These are phyloP conservation scores for Bombus breviceps DNA, from an alignment of 1,140 invertebrate species.

Conservation along the genomic window DNA sequence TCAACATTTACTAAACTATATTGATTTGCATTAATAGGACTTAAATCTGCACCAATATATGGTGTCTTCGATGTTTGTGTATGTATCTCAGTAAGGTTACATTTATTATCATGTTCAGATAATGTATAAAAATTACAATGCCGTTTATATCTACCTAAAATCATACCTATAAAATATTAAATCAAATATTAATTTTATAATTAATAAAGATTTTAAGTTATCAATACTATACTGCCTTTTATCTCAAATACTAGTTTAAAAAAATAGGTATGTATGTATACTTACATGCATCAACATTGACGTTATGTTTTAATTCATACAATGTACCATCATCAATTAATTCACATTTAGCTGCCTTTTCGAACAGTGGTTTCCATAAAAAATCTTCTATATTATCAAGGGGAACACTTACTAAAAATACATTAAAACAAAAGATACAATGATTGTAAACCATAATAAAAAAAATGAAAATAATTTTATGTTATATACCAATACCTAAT, in stretches of 20 bases:
- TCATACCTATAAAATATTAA: slow-evolving; percentile 57
- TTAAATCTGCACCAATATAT: slow-evolving; percentile 70
- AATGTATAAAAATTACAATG: slow-evolving; percentile 69
- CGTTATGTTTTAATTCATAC: slow-evolving; percentile 70
- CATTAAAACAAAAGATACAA: slow-evolving; percentile 24
- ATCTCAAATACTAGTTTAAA: background rate
- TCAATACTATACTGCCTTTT: background rate
- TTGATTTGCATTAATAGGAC: slow-evolving; percentile 60
- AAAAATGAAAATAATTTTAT: slow-evolving; percentile 25
- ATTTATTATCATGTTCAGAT: slow-evolving; percentile 56
- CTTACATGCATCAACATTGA: slow-evolving; percentile 65
- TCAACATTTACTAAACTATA: slow-evolving; percentile 72
- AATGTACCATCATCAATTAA: slow-evolving; percentile 64
- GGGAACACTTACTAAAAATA: slow-evolving; percentile 68
- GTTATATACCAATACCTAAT: slow-evolving; percentile 63
- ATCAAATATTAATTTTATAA: slow-evolving; percentile 23
- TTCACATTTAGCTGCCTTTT: slow-evolving; percentile 70
- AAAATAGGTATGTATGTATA: slow-evolving; percentile 25
- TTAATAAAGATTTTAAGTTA: background rate
- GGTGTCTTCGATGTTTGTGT: slow-evolving; percentile 59
- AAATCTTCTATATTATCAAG: slow-evolving; percentile 57
- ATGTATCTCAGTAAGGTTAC: slow-evolving; percentile 64
- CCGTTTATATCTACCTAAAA: slow-evolving; percentile 72
- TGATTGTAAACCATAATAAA: slow-evolving; percentile 17
- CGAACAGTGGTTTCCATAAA: slow-evolving; percentile 72